Conservation (phyloP, 2,797 vertebrate species). For the Ceryle rudis region DNA sequence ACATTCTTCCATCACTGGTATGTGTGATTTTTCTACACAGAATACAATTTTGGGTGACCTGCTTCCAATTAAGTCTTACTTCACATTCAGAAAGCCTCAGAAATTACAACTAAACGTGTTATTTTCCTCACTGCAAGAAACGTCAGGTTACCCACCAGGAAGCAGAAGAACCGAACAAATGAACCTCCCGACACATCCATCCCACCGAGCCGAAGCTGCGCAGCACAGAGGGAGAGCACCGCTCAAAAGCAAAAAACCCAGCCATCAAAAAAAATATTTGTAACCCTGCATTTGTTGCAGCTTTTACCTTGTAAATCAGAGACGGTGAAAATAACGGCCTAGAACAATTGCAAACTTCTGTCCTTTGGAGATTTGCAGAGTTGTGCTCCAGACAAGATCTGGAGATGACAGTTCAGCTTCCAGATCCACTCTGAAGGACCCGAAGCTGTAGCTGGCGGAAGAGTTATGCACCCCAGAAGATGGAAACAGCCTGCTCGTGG, state of each 20-base stretch:
- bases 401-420: background rate
- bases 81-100: background rate
- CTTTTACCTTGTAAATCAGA: background rate
- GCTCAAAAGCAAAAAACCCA: background rate
- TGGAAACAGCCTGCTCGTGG: rapidly evolving
- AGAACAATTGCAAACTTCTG: background rate
- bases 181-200: background rate
- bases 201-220: background rate
- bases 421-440: background rate
- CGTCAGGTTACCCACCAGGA: background rate
- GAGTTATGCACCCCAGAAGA: background rate
- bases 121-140: background rate
- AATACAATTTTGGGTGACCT: background rate
- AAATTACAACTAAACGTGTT: background rate
- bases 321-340: background rate
- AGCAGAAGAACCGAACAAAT: background rate
- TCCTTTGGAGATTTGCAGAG: background rate
- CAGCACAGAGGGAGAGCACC: background rate
- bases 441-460: background rate
- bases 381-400: background rate
- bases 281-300: rapidly evolving
- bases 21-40: background rate
- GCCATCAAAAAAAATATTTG: background rate
- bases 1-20: background rate
- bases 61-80: background rate